Base-by-base conservation (phyloP, 2,888 invertebrate genomes). In the Macroteleia sp. region DNA sequence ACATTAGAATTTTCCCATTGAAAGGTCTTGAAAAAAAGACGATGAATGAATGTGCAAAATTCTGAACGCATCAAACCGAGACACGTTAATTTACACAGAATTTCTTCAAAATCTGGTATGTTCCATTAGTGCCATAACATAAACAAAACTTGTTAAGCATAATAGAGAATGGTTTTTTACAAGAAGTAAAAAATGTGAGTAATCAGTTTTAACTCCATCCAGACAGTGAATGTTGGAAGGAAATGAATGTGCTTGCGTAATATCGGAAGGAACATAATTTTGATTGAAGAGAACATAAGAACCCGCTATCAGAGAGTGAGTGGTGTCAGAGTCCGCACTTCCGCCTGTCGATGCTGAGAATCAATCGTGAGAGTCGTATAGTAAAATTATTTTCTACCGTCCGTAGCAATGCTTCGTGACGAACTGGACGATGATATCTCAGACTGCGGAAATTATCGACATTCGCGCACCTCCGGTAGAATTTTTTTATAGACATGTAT, bases 371-470 rank as follows among this genome's bases (percentile, higher is more conserved):
- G 76, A 69, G 61, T 80, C 67, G 64, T 81, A 76, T 61, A 44
- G 66, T 77, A 44, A 66, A 81, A 85, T 86, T 82, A 81, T 87
- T 85, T 83, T 81, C 81, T 80, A 70, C 78, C 77, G 81, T 79
- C 79, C 61, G 69, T 57, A 42, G 30, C 69, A 73, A 77, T 78
- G 66, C 81, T 82, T 81, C 84, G 84, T 84, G 87, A 86, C 83
- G 83, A 54, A 75, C 67, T 79, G 59, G 67, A 36, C 67, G 84
- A 86, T 85, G 83, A 85, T 88, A 87, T 85, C 82, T 77, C 71
- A 81, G 79, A 76, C 83, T 81, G 84, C 80, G 83, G 81, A 84
- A 86, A 88, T 87, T 82, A 88, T 87, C 85, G 83, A 67, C 70
- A 69, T 34, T 73, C 54, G 48, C 62, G 59, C 71, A 87, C 84